Evolutionary conservation across 2,797 vertebrate genomes (phyloP), one percentile per base, ranked within the genome.

Genomic region (Todus mexicanus): DNA sequence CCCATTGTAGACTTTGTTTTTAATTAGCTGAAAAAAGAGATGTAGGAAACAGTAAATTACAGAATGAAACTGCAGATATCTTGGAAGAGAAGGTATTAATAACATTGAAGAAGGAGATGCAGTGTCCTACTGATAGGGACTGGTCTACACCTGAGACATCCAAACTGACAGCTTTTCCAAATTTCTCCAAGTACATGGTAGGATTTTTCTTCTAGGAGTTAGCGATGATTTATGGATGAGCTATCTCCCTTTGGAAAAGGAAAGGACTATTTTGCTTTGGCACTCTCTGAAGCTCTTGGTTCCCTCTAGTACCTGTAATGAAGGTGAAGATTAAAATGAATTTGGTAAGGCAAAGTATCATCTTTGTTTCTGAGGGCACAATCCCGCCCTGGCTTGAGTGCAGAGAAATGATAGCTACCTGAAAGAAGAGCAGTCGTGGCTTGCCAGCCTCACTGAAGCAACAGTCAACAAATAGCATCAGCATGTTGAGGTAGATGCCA

Each of bases 181-280:
- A 71, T 80, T 53, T 87, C 14, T 77, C 5, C 16, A 64, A 33
- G 59, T 79, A 43, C 17, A 5, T 9, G 13, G 25, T 56, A 66
- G 50, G 45, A 61, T 74, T 93, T 90, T 88, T 60, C 63, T 84
- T 23, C 77, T 66, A 81, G 19, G 37, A 25, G 51, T 69, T 82
- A 23, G 5, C 10, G 70, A 19, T 6, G 35, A 73, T 54, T 89
- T 72, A 19, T 73, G 37, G 42, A 63, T 66, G 12, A 50, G 37
- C 47, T 63, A 26, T 8, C 31, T 72, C 22, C 26, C 69, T 59
- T 93, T 82, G 1, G 1, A 51, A 93, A 37, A 81, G 43, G 16
- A 76, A 78, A 47, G 15, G 11, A 15, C 35, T 79, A 0, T 75
- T 89, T 78, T 54, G 20, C 68, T 89, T 69, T 69, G 60, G 35